These are phyloP conservation scores for Harpagoxenus sublaevis DNA, from an alignment of 2,888 invertebrate genomes.

Conservation along the genomic window DNA sequence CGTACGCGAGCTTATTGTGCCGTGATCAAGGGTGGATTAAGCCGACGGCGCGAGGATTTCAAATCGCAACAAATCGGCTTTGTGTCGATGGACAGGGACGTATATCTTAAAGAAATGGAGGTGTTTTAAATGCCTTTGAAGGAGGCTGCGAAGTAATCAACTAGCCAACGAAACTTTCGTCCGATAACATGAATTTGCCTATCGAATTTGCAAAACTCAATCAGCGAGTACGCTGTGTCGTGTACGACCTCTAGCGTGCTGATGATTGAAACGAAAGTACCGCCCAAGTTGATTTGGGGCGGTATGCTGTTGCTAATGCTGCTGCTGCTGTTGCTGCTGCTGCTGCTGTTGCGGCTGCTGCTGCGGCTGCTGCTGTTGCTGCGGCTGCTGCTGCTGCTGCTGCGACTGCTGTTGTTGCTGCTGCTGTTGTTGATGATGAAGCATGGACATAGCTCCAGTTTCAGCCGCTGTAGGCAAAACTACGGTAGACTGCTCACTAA, in stretches of 20 bases:
- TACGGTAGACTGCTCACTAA: slow-evolving; percentile 86
- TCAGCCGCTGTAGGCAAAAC: slow-evolving; percentile 88
- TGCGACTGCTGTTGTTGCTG: slow-evolving; percentile 76
- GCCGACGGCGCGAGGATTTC: slow-evolving; percentile 61
- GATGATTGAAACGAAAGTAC: slow-evolving; percentile 81
- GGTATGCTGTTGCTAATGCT: slow-evolving; percentile 82
- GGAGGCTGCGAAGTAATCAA: slow-evolving; percentile 66
- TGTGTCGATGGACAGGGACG: slow-evolving; percentile 55
- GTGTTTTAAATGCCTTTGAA: slow-evolving; percentile 48
- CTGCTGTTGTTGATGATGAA: slow-evolving; percentile 86
- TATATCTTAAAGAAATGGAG: slow-evolving; percentile 64
- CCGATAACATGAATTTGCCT: slow-evolving; percentile 71
- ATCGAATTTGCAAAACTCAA: slow-evolving; percentile 68
- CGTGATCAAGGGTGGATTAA: slow-evolving; percentile 55
- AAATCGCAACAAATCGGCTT: slow-evolving; percentile 60
- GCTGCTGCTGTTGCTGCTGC: slow-evolving; percentile 77
- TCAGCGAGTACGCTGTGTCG: slow-evolving; percentile 74
- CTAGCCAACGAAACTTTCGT: slow-evolving; percentile 69
- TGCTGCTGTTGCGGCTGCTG: slow-evolving; percentile 75
- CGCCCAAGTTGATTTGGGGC: slow-evolving; percentile 78
- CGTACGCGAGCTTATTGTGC: slow-evolving; percentile 62
- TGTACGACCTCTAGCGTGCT: slow-evolving; percentile 76
- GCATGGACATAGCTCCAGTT: slow-evolving; percentile 85
- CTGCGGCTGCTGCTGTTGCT: slow-evolving; percentile 75
- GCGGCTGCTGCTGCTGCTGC: slow-evolving; percentile 79